A percentile compares a stretch with the other conserved stretches of the same genome.
Evolutionary conservation across 2,888 invertebrate species (phyloP).

Genomic region (Drosophila mayaguana): DNA sequence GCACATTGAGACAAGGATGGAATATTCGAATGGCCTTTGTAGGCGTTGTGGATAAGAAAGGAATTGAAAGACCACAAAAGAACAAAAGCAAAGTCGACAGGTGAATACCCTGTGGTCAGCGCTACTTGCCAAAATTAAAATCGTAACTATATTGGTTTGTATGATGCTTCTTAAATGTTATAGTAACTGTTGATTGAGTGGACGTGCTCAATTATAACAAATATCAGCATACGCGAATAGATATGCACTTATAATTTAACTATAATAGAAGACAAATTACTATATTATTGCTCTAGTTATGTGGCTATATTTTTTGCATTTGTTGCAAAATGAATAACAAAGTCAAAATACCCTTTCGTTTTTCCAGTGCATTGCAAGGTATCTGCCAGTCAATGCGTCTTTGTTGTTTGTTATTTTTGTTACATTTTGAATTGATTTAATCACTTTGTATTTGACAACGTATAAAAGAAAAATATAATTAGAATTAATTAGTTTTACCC

Average conservation of each 20-base stretch:
- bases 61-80: slow-evolving; percentile 12
- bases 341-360: not conserved
- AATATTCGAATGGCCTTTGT: slow-evolving; percentile 11
- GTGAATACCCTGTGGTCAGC: not conserved
- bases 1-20: slow-evolving; percentile 12
- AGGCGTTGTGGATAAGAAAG: slow-evolving; percentile 20
- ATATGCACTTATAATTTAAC: not conserved
- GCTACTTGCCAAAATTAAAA: not conserved
- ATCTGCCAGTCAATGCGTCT: slow-evolving; percentile 1
- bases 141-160: not conserved
- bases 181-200: not conserved
- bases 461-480: not conserved
- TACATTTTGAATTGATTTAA: slow-evolving; percentile 34
- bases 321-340: not conserved
- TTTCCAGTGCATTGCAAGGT: not conserved
- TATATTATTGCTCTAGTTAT: not conserved
- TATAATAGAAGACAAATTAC: not conserved
- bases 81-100: not conserved
- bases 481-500: not conserved
- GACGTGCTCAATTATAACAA: not conserved
- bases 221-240: not conserved
- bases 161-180: not conserved
- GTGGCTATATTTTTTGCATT: not conserved
- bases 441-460: slow-evolving; percentile 1
- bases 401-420: slow-evolving; percentile 17